phyloP scores from a whole-genome alignment of 2,797 vertebrate species.

The Chaunax sp. region DNA sequence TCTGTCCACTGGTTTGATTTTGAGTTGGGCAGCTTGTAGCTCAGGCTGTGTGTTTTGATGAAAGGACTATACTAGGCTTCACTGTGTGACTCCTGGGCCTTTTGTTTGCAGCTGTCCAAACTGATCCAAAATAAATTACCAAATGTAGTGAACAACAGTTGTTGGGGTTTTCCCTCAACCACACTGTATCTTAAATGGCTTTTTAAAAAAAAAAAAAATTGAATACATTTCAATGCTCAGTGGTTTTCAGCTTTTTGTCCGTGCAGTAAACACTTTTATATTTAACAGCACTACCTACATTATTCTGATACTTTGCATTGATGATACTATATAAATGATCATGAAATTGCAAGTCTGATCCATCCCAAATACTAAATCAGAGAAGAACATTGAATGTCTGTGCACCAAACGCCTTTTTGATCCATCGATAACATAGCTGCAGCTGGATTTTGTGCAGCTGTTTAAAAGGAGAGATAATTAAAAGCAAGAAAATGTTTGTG shows the following conservation, averaged over 20 bases:
- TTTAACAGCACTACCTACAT: background rate
- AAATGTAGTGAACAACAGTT: conserved; percentile 46
- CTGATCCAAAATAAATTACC: conserved; percentile 71
- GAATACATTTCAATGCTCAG: background rate
- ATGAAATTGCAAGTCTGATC: conserved; percentile 62
- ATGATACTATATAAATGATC: conserved; percentile 32
- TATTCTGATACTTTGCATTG: conserved; percentile 7
- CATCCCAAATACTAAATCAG: conserved; percentile 72
- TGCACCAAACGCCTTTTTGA: conserved; percentile 55
- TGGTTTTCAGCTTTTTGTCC: background rate
- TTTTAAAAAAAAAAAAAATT: conserved; percentile 14
- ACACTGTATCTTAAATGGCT: conserved; percentile 18
- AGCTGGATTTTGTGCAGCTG: conserved; percentile 6
- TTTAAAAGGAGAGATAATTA: background rate
- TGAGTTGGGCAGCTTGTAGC: conserved; percentile 24
- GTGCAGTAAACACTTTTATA: conserved; percentile 1
- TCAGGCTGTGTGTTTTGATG: conserved; percentile 33
- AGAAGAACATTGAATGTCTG: conserved; percentile 75
- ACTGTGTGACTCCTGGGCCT: conserved; percentile 54
- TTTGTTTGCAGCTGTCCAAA: conserved; percentile 70
- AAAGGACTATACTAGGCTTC: conserved; percentile 39
- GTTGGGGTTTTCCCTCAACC: conserved; percentile 42
- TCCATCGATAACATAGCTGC: conserved; percentile 33
- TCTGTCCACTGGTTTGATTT: conserved; percentile 44
- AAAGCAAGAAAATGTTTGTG: background rate